phyloP scores from a whole-genome alignment of 1,140 invertebrate genomes.

The Drosophila athabasca region DNA sequence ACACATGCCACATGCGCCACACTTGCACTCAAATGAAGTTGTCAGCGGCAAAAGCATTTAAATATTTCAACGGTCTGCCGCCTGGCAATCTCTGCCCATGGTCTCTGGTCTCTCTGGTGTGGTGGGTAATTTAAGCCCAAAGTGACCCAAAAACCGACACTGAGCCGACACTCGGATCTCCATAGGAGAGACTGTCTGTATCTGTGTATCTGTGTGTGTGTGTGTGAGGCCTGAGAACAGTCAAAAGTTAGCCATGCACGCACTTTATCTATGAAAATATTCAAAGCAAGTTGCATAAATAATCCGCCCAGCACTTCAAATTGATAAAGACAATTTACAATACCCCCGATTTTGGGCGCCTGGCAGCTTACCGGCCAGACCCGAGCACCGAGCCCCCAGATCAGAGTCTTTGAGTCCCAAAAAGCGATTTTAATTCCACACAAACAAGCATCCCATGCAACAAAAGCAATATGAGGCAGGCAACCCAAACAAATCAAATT shows the following conservation, averaged over 20 bases:
- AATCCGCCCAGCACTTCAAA: constrained; percentile 77
- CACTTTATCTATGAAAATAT: constrained; percentile 77
- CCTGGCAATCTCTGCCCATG: constrained; percentile 70
- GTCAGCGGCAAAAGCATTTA: constrained; percentile 64
- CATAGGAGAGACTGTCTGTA: too few species aligned
- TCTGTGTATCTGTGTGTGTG: background rate
- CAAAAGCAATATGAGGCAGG: constrained; percentile 10
- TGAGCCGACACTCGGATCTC: background rate
- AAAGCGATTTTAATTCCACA: constrained; percentile 60
- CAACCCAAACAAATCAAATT: constrained; percentile 78
- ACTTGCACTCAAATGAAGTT: constrained; percentile 59
- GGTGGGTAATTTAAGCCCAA: constrained; percentile 75
- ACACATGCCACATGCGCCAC: background rate
- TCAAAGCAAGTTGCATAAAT: constrained; percentile 77
- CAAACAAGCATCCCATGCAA: constrained; percentile 30
- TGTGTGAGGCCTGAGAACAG: constrained; percentile 37
- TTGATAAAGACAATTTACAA: constrained; percentile 81
- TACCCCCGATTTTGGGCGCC: constrained; percentile 40
- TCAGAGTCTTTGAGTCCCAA: background rate
- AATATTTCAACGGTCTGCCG: constrained; percentile 55
- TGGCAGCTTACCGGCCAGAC: constrained; percentile 1
- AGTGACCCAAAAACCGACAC: constrained; percentile 70
- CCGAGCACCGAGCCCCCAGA: too few species aligned
- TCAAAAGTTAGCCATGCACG: constrained; percentile 42
- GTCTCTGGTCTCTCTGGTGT: constrained; percentile 26